Evolutionary conservation across 2,888 invertebrate species (phyloP).

Genomic region (Drosophila prostipennis): DNA sequence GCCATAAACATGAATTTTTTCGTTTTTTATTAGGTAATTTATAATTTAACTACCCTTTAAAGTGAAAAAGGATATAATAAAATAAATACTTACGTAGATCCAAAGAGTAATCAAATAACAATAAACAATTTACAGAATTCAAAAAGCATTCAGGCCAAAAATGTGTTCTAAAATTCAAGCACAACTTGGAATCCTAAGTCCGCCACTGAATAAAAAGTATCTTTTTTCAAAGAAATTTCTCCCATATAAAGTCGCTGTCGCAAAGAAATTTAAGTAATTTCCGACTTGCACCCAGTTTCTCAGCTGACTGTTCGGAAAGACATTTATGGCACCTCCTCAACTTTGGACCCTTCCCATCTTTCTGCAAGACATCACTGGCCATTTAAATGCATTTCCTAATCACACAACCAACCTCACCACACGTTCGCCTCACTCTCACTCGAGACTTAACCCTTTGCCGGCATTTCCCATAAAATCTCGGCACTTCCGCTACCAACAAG

Average conservation of each 20-base stretch:
- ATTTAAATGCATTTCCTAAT: conserved; percentile 48
- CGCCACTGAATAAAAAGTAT: too few relatives aligned
- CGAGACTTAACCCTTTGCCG: conserved; percentile 59
- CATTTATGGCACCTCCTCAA: conserved; percentile 32
- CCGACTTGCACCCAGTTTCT: neutral
- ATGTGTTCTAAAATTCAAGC: too few relatives aligned
- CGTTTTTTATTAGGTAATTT: too few relatives aligned
- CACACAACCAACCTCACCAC: conserved; percentile 45
- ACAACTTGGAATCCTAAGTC: too few relatives aligned
- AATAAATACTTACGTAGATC: too few relatives aligned
- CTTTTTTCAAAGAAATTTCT: neutral
- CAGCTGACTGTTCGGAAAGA: conserved; percentile 1
- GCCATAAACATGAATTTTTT: too few relatives aligned
- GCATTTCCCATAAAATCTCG: conserved; percentile 71
- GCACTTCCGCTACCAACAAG: conserved; percentile 58
- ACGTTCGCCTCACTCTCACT: conserved; percentile 28
- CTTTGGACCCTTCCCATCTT: neutral
- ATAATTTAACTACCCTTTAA: too few relatives aligned
- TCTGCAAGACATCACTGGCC: conserved; percentile 18
- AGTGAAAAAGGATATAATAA: too few relatives aligned
- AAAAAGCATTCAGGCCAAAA: too few relatives aligned
- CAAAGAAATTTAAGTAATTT: neutral
- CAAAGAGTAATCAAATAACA: too few relatives aligned
- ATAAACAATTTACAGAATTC: too few relatives aligned
- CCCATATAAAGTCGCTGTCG: neutral